Evolutionary conservation across 2,888 invertebrate species (phyloP), one percentile per base, ranked within the genome.

Genomic region (Julus scanicus): DNA sequence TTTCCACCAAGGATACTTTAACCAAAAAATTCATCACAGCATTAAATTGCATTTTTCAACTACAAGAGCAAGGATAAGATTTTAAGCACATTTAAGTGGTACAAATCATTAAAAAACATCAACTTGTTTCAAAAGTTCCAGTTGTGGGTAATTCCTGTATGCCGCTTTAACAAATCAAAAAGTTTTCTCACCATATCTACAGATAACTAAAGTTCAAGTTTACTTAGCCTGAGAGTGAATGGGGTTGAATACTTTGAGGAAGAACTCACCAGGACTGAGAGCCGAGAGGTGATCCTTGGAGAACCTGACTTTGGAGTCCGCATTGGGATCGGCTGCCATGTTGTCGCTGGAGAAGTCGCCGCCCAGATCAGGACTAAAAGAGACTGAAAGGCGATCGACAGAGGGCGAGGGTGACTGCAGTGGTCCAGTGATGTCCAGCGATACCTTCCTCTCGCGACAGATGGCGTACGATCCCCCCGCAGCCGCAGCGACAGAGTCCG

Each of bases 341-440:
- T 20, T 29, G 57, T 49, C 57, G 15, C 15, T 57, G 17, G 37
- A n/a, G 15, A 48, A n/a, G 89, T 40, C 87, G 80, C 80, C 86
- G 83, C 49, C 87, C 0, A 93, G 91, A 89, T 94, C 94, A 17
- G 94, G 93, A 0, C 95, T 95, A 93, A 95, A 95, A 84, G 95
- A 95, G 89, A 96, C 95, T 15, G 95, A 95, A 84, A 95, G 93
- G 87, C 95, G 94, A 92, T 95, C 95, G 87, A 95, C 93, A 1
- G 95, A 95, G 6, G 95, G 94, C 91, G 95, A 95, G 1, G 95
- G 95, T 0, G 95, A 95, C 0, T 83, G 83, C 6, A 29, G 13
- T 0, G 39, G 37, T 37, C 83, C 83, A 13, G 83, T 37, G 39
- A 83, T 83, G 48, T 84, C 84, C 48, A 88, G 53, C 37, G 71